A percentile compares a stretch with the other conserved stretches of the same genome.
phyloP scores from a whole-genome alignment of 2,797 vertebrate species.

The Hypotaenidia philippensis region DNA sequence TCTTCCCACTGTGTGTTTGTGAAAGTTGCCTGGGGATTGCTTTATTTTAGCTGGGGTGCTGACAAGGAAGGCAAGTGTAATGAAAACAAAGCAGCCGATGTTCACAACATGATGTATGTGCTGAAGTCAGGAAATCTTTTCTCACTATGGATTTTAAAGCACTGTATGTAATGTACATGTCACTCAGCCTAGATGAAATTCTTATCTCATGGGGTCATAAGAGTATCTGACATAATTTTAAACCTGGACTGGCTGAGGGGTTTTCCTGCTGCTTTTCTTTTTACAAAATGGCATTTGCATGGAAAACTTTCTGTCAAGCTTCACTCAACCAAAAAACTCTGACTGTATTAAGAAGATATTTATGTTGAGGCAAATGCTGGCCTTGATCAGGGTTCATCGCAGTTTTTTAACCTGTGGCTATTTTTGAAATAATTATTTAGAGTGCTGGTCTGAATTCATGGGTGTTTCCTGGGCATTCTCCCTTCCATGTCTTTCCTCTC shows the following conservation, averaged over 20 bases:
- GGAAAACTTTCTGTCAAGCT: slow-evolving; percentile 17
- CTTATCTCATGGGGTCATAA: background rate
- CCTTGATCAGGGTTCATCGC: slow-evolving; percentile 10
- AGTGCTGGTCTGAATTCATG: slow-evolving; percentile 29
- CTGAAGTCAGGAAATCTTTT: slow-evolving; percentile 51
- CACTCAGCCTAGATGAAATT: slow-evolving; percentile 18
- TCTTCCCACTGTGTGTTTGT: background rate
- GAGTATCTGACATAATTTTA: slow-evolving; percentile 4
- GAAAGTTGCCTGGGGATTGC: background rate
- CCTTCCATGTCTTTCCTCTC: background rate
- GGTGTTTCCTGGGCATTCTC: slow-evolving; percentile 22
- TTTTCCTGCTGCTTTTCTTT: slow-evolving; percentile 8
- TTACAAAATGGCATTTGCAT: slow-evolving; percentile 20
- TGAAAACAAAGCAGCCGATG: slow-evolving; percentile 40
- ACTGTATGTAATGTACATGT: background rate
- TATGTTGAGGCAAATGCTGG: slow-evolving; percentile 28
- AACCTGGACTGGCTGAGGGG: background rate
- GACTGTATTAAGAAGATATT: background rate
- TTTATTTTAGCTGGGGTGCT: slow-evolving; percentile 38
- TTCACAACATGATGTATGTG: slow-evolving; percentile 29
- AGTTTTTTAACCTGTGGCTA: background rate
- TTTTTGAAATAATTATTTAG: slow-evolving; percentile 34
- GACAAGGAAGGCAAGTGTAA: slow-evolving; percentile 50
- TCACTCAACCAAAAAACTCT: background rate
- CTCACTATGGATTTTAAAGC: background rate